A percentile compares a stretch with the other conserved stretches of the same genome.
Evolutionary conservation across 2,797 vertebrate genomes (phyloP).

Genomic region (Periophthalmus magnuspinnatus): DNA sequence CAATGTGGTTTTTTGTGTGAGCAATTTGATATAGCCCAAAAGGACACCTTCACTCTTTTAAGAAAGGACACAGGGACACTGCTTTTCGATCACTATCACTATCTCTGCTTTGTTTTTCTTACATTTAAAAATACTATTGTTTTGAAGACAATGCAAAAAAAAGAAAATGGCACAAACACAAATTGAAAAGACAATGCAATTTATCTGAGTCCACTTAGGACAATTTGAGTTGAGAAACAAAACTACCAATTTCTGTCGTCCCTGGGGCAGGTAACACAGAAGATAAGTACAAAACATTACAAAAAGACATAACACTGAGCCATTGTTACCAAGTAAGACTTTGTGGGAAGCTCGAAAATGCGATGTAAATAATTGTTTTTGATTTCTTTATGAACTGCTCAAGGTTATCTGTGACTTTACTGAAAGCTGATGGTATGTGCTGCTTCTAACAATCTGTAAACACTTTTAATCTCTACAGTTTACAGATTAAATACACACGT

Average conservation of each 20-base stretch:
- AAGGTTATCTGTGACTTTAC: neutral
- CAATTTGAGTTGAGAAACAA: too few species aligned
- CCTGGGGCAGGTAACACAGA: too few species aligned
- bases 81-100: neutral
- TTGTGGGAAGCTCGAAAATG: neutral
- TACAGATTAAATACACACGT: too few species aligned
- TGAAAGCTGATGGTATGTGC: neutral
- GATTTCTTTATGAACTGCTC: neutral
- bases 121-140: neutral
- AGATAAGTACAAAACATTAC: too few species aligned
- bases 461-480: too few species aligned
- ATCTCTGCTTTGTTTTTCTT: constrained; percentile 6
- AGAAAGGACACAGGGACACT: constrained; percentile 12
- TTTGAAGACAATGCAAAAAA: neutral
- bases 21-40: constrained; percentile 35
- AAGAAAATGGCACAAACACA: too few species aligned
- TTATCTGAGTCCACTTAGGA: too few species aligned
- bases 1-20: constrained; percentile 20
- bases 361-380: neutral
- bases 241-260: too few species aligned
- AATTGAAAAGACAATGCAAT: too few species aligned
- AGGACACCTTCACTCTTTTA: constrained; percentile 28
- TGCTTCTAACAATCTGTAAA: neutral
- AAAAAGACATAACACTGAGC: too few species aligned
- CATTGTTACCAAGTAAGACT: too few species aligned